These are phyloP conservation scores for Chelonoidis abingdonii DNA, from an alignment of 2,113 vertebrate genomes.

Conservation along the genomic window DNA sequence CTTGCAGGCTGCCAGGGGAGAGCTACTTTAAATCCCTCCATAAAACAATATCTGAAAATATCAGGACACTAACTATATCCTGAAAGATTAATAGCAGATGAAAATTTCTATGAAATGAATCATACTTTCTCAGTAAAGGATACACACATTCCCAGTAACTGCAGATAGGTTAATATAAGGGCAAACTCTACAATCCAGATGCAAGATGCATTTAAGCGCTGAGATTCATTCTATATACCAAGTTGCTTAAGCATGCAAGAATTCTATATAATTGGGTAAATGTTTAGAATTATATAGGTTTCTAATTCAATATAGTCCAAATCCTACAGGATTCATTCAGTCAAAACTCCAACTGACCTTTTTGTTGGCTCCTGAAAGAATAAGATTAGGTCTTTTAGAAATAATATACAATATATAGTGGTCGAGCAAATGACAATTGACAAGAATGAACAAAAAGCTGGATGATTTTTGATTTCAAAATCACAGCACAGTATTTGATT, in stretches of 20 bases:
- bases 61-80: slow-evolving; percentile 89
- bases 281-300: slow-evolving; percentile 50
- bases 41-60: slow-evolving; percentile 95
- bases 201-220: slow-evolving; percentile 59
- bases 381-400: slow-evolving; percentile 9
- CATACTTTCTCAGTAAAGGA: slow-evolving; percentile 85
- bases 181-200: slow-evolving; percentile 70
- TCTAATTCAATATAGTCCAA: slow-evolving; percentile 66
- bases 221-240: slow-evolving; percentile 41
- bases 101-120: slow-evolving; percentile 87
- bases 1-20: slow-evolving; percentile 91
- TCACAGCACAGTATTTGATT: slow-evolving; percentile 30
- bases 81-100: slow-evolving; percentile 88
- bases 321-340: slow-evolving; percentile 50
- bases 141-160: slow-evolving; percentile 76
- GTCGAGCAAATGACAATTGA: background rate
- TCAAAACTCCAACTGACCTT: slow-evolving; percentile 59
- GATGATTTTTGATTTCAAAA: background rate
- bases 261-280: slow-evolving; percentile 57
- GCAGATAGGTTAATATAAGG: slow-evolving; percentile 66
- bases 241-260: slow-evolving; percentile 64
- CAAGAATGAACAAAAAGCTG: background rate
- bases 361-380: slow-evolving; percentile 1
- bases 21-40: slow-evolving; percentile 84
- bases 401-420: background rate